phyloP scores from a whole-genome alignment of 2,113 vertebrate genomes.

The Martes martes region DNA sequence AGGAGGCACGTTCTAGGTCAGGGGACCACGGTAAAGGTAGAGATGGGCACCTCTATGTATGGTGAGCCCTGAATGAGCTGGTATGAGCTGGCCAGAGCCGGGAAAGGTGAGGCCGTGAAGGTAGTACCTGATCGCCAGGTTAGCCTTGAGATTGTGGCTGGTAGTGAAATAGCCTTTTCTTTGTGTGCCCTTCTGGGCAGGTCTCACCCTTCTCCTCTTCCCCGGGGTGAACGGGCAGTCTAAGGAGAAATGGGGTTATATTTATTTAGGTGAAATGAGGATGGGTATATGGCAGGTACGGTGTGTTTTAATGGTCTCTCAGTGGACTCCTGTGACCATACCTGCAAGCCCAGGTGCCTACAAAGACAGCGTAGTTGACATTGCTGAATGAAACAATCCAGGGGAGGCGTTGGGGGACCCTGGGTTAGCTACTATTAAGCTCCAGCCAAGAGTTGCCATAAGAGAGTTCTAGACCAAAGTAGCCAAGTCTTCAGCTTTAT shows the following conservation, averaged over 20 bases:
- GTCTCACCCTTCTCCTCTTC: not conserved
- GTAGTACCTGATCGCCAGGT: not conserved
- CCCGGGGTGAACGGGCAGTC: not conserved
- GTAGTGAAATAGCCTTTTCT: not conserved
- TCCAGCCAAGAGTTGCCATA: rapidly evolving
- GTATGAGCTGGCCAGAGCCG: not conserved
- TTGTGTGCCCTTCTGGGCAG: not conserved
- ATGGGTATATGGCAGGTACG: not conserved
- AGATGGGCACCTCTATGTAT: rapidly evolving
- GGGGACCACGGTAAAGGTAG: not conserved
- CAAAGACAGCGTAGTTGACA: not conserved
- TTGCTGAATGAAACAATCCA: not conserved
- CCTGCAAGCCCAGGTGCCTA: not conserved
- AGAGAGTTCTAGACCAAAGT: not conserved
- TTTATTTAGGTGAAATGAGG: not conserved
- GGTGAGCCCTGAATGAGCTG: not conserved
- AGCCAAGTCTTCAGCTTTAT: not conserved
- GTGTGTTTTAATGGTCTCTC: not conserved
- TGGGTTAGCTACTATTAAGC: not conserved
- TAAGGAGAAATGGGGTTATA: not conserved
- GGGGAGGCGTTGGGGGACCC: rapidly evolving
- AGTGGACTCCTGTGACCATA: not conserved
- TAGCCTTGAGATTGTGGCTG: not conserved
- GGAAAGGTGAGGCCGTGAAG: not conserved
- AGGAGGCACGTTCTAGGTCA: not conserved